Evolutionary conservation across 2,113 vertebrate species (phyloP), one percentile per base, ranked within the genome.

Genomic region (Isurus oxyrinchus): DNA sequence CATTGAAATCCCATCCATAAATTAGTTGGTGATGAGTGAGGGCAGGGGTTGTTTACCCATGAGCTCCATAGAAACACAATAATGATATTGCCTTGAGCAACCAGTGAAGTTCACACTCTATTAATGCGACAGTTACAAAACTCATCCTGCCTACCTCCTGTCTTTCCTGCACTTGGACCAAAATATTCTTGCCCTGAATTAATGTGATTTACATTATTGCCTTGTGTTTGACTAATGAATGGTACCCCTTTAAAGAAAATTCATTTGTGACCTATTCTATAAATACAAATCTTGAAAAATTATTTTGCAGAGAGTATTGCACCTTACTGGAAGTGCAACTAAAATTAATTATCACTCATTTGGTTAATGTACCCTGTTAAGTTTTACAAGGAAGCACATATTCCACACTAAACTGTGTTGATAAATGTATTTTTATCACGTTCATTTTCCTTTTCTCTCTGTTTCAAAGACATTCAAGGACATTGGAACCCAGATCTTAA

Each of bases 321-420:
- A n/a, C 55, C 57, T n/a, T 6, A 59, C 57, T 16, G 14, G 88
- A 61, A 61, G 55, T 93, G 55, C 21, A 61, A 61, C 59, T 35
- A 61, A 91, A 93, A 35, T n/a, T 93, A 93, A 93, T 93, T 93
- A 93, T 1, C 57, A 31, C 81, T 21, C 57, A 93, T 61, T 93
- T n/a, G 31, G 13, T 93, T 93, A 93, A 93, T 93, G 55, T 61
- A 93, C 31, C 57, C 88, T 35, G 14, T 93, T 93, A 61, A n/a
- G n/a, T 93, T 93, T 59, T n/a, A 61, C 57, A 93, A n/a, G 88
- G 57, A 19, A n/a, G 88, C 57, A 61, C 88, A 61, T 93, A 57
- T 93, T 93, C 88, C n/a, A 7, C 13, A 59, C 8, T 31, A 55
- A 90, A 57, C 49, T 35, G 11, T 44, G 40, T 84, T 84, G 40